Conservation (phyloP, 2,797 vertebrate species). For the Vespertilio murinus region DNA sequence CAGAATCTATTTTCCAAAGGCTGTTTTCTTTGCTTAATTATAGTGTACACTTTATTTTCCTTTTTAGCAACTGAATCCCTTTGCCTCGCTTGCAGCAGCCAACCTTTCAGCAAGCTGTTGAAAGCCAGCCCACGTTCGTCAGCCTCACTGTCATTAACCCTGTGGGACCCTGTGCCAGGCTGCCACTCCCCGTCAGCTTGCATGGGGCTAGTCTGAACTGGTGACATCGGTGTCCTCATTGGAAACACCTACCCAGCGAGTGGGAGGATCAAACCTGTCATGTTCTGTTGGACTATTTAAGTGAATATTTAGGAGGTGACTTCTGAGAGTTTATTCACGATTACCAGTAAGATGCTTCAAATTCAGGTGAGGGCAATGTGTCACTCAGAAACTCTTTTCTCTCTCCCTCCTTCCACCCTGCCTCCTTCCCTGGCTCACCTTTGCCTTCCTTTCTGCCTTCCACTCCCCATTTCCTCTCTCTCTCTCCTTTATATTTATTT, state of each 20-base stretch:
- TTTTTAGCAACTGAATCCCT: conserved; percentile 69
- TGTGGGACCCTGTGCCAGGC: conserved; percentile 61
- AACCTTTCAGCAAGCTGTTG: conserved; percentile 64
- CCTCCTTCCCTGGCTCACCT: not conserved
- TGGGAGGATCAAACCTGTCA: conserved; percentile 50
- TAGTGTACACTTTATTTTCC: conserved; percentile 69
- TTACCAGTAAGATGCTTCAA: not conserved
- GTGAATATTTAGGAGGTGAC: conserved; percentile 27
- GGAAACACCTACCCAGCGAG: conserved; percentile 38
- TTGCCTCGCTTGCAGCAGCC: conserved; percentile 65
- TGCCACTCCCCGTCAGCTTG: conserved; percentile 64
- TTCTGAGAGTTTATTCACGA: not conserved
- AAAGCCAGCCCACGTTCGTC: conserved; percentile 56
- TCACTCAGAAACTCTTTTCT: not conserved
- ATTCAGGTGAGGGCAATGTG: not conserved
- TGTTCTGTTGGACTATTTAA: conserved; percentile 61
- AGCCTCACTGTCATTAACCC: conserved; percentile 67
- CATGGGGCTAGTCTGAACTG: conserved; percentile 34
- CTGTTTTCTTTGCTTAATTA: conserved; percentile 68
- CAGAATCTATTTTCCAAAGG: conserved; percentile 48
- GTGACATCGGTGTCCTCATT: not conserved
- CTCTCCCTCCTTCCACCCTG: rapidly evolving
- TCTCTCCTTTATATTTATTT: not conserved
- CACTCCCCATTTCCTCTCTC: too few species aligned
- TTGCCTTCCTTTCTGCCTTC: rapidly evolving